Conservation (phyloP, 1,140 invertebrate species). For the Drosophila orena region DNA sequence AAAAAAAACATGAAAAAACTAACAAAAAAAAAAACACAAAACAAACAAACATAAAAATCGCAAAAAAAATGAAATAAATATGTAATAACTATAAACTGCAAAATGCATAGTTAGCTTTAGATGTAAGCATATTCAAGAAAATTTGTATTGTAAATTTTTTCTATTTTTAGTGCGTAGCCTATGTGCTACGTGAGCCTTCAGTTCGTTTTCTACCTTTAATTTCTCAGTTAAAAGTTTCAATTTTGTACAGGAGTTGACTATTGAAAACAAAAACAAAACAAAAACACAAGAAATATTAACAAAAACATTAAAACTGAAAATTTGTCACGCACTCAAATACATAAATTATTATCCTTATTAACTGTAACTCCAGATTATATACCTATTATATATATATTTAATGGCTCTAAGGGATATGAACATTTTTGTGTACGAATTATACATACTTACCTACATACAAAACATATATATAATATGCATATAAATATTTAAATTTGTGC, state of each 20-base stretch:
- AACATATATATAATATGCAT: conserved; percentile 39
- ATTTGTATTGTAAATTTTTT: conserved; percentile 79
- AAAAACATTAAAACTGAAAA: conserved; percentile 63
- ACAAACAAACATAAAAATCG: conserved; percentile 37
- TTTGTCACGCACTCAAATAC: conserved; percentile 72
- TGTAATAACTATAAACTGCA: conserved; percentile 48
- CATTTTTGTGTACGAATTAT: conserved; percentile 54
- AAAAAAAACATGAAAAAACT: conserved; percentile 36
- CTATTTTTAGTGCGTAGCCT: conserved; percentile 62
- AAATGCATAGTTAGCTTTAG: conserved; percentile 58
- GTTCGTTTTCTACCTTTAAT: conserved; percentile 41
- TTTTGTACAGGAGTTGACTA: conserved; percentile 77
- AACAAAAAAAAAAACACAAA: conserved; percentile 28
- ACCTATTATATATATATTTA: conserved; percentile 52
- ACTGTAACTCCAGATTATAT: conserved; percentile 51
- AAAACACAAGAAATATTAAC: conserved; percentile 15
- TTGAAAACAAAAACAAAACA: conserved; percentile 31
- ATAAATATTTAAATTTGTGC: conserved; percentile 56
- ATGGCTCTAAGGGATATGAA: conserved; percentile 65
- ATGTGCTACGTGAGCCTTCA: conserved; percentile 57
- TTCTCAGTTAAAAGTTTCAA: conserved; percentile 55
- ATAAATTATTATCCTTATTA: conserved; percentile 71
- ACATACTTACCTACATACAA: conserved; percentile 29
- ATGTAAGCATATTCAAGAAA: conserved; percentile 59
- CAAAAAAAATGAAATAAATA: conserved; percentile 42